Base-by-base conservation (phyloP, 2,797 vertebrate genomes). In the Psittacula echo region DNA sequence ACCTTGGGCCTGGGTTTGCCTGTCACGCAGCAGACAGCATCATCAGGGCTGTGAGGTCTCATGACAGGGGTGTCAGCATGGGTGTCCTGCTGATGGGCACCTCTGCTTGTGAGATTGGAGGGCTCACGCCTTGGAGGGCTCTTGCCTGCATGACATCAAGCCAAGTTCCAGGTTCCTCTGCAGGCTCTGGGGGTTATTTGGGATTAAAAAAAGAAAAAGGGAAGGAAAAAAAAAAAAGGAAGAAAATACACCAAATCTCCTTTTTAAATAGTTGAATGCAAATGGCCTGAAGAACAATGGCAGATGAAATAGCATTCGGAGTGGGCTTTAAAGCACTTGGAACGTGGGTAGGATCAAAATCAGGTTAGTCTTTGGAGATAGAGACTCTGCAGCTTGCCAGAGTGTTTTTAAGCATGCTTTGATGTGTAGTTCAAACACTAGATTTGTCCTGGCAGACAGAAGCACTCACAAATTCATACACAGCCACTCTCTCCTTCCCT, bases 401-500 rank as follows among this genome's bases (percentile, higher is more conserved):
- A 47, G 75, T 96, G 94, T 92, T 96, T 97, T 95, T 86, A 96
- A 96, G 94, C 80, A 73, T 53, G 85, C 97, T 97, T 97, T 97
- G 95, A 96, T 94, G 95, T 96, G 90, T 89, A 91, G 91, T 97
- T 97, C 95, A 97, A 96, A 96, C 89, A 94, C 60, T 68, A 94
- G 92, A 93, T 96, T 94, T 96, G 95, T 97, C 93, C 95, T 97
- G 96, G 95, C 94, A 95, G 92, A 96, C 93, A 92, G 80, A 94
- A 94, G 87, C 86, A 90, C 93, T 96, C 84, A 90, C 67, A 87
- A 93, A 92, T 92, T 72, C 85, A 74, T 92, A 85, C 82, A 78
- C 93, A 80, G 74, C 62, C 67, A 1, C 78, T 80, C 72, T 93
- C 62, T 82, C 82, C 76, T 85, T 94, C 92, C 94, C 95, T 77